These are phyloP conservation scores for Erebia ligea DNA, from an alignment of 2,888 invertebrate genomes.

Conservation along the genomic window DNA sequence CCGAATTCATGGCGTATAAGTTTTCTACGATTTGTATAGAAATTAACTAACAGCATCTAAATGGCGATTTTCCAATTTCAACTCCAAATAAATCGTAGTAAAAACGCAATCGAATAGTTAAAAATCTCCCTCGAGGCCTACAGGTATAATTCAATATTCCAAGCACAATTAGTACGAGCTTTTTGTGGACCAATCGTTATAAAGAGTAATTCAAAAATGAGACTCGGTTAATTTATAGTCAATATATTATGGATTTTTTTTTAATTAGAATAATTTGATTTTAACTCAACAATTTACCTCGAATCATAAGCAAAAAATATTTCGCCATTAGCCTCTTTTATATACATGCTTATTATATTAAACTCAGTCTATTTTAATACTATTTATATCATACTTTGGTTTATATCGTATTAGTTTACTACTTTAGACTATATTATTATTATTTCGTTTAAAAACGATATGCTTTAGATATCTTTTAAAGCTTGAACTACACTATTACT, in stretches of 20 bases:
- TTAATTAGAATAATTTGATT: conserved; percentile 29
- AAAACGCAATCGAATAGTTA: no score
- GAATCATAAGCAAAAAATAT: conserved; percentile 44
- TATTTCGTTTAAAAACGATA: conserved; percentile 15
- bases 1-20: no score
- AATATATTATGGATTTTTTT: conserved; percentile 33
- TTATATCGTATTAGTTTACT: conserved; percentile 4
- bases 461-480: conserved; percentile 21
- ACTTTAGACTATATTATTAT: background rate
- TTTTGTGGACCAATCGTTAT: no score
- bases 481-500: conserved; percentile 17
- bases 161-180: no score
- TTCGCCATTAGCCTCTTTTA: conserved; percentile 49
- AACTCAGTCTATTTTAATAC: conserved; percentile 66
- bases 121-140: no score
- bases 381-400: conserved; percentile 27
- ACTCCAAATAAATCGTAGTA: no score
- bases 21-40: no score
- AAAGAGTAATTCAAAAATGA: no score
- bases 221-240: background rate
- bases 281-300: conserved; percentile 30
- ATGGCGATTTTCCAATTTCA: no score
- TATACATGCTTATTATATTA: conserved; percentile 60
- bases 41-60: no score
- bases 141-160: no score